These are phyloP conservation scores for Laothoe populi DNA, from an alignment of 2,888 invertebrate species.

Conservation along the genomic window DNA sequence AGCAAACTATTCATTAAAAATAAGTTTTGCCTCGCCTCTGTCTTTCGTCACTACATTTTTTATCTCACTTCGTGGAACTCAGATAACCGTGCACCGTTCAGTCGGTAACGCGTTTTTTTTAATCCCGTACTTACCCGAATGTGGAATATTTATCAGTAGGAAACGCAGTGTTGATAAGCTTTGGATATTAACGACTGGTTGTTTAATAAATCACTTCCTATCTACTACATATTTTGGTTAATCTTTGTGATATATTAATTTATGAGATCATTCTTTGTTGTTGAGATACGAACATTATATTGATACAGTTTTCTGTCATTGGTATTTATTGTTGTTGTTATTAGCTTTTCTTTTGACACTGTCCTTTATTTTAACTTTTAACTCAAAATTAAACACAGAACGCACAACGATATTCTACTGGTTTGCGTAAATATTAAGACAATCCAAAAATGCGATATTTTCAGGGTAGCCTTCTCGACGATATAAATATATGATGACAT, in stretches of 20 bases:
- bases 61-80: slow-evolving; percentile 60
- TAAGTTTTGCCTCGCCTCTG: slow-evolving; percentile 42
- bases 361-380: too few species aligned
- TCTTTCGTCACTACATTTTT: slow-evolving; percentile 57
- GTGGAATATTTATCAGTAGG: slow-evolving; percentile 7
- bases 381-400: too few species aligned
- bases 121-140: slow-evolving; percentile 47
- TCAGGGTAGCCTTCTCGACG: too few species aligned
- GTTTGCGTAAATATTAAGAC: too few species aligned
- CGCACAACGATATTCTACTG: too few species aligned
- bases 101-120: slow-evolving; percentile 57
- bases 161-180: slow-evolving; percentile 3
- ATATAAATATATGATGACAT: too few species aligned
- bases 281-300: too few species aligned
- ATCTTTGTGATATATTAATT: slow-evolving; percentile 19
- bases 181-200: slow-evolving; percentile 15
- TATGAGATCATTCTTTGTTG: neutral
- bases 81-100: slow-evolving; percentile 51
- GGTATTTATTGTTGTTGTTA: too few species aligned
- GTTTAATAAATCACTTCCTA: slow-evolving; percentile 13
- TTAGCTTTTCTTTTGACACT: too few species aligned
- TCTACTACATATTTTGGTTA: slow-evolving; percentile 1
- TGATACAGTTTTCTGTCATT: neutral
- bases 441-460: too few species aligned
- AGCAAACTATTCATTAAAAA: slow-evolving; percentile 47